phyloP scores from a whole-genome alignment of 2,888 invertebrate species.

The Nephrocerus scutellatus region DNA sequence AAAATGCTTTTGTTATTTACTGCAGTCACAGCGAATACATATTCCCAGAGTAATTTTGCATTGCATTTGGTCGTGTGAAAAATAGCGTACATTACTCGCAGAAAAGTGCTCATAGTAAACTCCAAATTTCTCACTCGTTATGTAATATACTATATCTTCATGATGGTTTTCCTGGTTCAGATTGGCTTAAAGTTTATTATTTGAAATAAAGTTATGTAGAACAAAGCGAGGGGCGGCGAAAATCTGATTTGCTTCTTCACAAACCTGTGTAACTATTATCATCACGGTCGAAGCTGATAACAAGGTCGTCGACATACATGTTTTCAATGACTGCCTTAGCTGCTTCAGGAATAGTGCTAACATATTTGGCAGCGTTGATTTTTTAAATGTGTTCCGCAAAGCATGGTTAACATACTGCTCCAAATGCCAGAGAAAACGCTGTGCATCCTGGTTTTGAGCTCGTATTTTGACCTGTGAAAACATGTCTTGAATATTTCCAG shows the following conservation, averaged over 20 bases:
- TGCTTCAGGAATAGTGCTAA: slow-evolving; percentile 16
- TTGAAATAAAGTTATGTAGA: slow-evolving; percentile 21
- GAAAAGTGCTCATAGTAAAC: too few species aligned
- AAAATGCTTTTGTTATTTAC: too few species aligned
- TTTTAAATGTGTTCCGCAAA: slow-evolving; percentile 31
- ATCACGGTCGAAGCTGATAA: slow-evolving; percentile 25
- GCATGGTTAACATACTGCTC: slow-evolving; percentile 24
- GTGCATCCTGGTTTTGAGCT: slow-evolving; percentile 25
- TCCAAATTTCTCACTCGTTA: too few species aligned
- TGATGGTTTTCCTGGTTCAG: neutral
- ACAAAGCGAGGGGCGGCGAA: too few species aligned
- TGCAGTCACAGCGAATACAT: too few species aligned
- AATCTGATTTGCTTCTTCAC: slow-evolving; percentile 29
- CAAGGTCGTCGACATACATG: slow-evolving; percentile 21
- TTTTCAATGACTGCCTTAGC: slow-evolving; percentile 17
- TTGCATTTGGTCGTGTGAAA: too few species aligned
- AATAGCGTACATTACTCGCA: too few species aligned
- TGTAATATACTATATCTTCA: too few species aligned
- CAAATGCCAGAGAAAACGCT: slow-evolving; percentile 23
- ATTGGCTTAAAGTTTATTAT: neutral
- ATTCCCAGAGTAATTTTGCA: too few species aligned
- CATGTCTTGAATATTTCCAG: slow-evolving; percentile 35
- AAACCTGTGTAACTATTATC: too few species aligned
- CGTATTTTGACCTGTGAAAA: slow-evolving; percentile 30
- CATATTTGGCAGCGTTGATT: slow-evolving; percentile 23